phyloP scores from a whole-genome alignment of 2,113 vertebrate genomes.

The Hippolais icterina region DNA sequence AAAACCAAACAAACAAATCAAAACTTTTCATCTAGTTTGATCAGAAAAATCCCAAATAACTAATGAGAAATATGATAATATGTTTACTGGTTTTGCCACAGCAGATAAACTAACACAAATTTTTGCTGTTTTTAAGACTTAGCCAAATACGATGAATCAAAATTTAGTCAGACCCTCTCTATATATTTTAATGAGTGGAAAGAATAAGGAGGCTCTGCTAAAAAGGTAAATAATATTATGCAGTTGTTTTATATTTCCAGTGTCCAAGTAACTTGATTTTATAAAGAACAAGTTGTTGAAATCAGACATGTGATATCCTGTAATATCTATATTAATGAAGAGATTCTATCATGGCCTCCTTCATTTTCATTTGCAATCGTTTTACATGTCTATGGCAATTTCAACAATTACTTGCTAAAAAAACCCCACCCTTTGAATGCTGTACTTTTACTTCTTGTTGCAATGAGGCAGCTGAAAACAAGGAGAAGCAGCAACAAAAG shows the following conservation, averaged over 20 bases:
- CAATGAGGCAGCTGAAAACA: not conserved
- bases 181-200: not conserved
- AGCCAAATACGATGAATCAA: not conserved
- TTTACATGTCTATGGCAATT: not conserved
- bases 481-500: not conserved
- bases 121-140: not conserved
- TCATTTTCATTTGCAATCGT: not conserved
- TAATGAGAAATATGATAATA: conserved; percentile 10
- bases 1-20: not conserved
- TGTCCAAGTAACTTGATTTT: not conserved
- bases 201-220: not conserved
- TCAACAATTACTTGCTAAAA: not conserved
- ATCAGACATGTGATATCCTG: not conserved
- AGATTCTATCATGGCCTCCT: not conserved
- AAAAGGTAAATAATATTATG: not conserved
- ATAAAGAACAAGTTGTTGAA: not conserved
- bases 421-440: not conserved
- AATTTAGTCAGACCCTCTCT: not conserved
- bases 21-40: conserved; percentile 24
- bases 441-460: not conserved
- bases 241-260: not conserved
- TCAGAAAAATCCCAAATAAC: conserved; percentile 6
- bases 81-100: not conserved
- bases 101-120: not conserved
- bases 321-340: not conserved